These are phyloP conservation scores for Ctenicera cuprea DNA, from an alignment of 2,888 invertebrate species.

Conservation along the genomic window DNA sequence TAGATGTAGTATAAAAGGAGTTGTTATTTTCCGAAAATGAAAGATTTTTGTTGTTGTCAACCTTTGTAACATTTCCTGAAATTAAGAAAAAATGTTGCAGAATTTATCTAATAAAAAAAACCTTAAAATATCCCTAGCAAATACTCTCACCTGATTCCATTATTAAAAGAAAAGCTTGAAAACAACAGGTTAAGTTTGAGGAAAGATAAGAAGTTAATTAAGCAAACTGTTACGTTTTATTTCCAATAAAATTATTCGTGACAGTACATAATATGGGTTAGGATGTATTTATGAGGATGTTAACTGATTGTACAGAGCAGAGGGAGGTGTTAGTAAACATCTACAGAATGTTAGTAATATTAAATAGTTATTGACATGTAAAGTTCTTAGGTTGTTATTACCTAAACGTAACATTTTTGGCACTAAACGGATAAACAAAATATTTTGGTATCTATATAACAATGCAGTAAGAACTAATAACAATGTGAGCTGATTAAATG, in stretches of 20 bases:
- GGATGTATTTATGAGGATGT: conserved; percentile 31
- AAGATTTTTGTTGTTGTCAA: conserved; percentile 46
- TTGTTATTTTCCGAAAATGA: conserved; percentile 66
- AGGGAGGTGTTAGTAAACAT: conserved; percentile 51
- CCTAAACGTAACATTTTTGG: conserved; percentile 11
- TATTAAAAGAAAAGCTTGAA: not conserved
- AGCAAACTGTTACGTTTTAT: conserved; percentile 68
- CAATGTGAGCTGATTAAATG: no score
- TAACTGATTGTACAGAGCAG: conserved; percentile 68
- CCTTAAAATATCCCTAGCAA: not conserved
- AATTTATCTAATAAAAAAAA: not conserved
- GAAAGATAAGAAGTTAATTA: conserved; percentile 49
- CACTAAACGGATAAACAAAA: not conserved
- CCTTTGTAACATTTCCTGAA: conserved; percentile 51
- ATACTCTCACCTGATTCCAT: conserved; percentile 42
- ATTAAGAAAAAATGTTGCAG: conserved; percentile 25
- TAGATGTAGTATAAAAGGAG: conserved; percentile 70
- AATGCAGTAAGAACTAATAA: not conserved
- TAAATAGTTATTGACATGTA: conserved; percentile 49
- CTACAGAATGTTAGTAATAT: conserved; percentile 50
- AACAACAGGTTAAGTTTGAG: not conserved
- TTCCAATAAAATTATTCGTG: conserved; percentile 64
- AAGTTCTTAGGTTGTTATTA: conserved; percentile 30
- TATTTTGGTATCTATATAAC: not conserved
- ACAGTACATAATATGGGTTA: conserved; percentile 53